A percentile compares a stretch with the other conserved stretches of the same genome.
Conservation (phyloP, 2,113 vertebrate genomes). For the Heterotilapia buettikoferi region DNA sequence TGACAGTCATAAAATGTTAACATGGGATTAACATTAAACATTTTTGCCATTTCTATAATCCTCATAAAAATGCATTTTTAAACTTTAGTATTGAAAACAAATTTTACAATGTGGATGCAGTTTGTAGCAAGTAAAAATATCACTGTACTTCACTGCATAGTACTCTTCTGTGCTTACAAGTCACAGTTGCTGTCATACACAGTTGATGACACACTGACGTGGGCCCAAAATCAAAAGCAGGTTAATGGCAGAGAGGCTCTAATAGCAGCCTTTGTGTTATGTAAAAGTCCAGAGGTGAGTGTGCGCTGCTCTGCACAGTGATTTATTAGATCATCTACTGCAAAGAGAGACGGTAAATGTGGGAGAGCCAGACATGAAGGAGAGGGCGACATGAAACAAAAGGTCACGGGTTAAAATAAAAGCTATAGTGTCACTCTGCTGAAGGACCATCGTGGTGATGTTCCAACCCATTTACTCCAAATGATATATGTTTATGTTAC, state of each 20-base stretch:
- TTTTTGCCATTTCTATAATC: background rate
- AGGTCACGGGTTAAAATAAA: slow-evolving; percentile 1
- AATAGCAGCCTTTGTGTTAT: background rate
- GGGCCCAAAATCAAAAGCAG: slow-evolving; percentile 1
- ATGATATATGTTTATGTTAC: background rate
- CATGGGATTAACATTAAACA: background rate
- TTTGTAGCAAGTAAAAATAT: background rate
- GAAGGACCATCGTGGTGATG: background rate
- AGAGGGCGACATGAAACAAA: slow-evolving; percentile 7
- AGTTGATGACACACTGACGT: background rate
- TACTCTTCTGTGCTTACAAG: background rate
- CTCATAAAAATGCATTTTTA: background rate
- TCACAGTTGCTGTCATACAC: background rate
- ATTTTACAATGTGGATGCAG: background rate
- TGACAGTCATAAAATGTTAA: background rate
- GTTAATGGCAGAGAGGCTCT: background rate
- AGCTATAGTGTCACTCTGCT: background rate
- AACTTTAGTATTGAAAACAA: background rate
- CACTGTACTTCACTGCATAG: background rate
- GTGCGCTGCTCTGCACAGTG: background rate
- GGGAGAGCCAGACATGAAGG: slow-evolving; percentile 6
- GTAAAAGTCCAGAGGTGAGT: slow-evolving; percentile 13
- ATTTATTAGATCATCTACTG: slow-evolving; percentile 1
- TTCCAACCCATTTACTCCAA: background rate
- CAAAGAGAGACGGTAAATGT: background rate